These are phyloP conservation scores for Morpho helenor DNA, from an alignment of 2,888 invertebrate species.

Conservation along the genomic window DNA sequence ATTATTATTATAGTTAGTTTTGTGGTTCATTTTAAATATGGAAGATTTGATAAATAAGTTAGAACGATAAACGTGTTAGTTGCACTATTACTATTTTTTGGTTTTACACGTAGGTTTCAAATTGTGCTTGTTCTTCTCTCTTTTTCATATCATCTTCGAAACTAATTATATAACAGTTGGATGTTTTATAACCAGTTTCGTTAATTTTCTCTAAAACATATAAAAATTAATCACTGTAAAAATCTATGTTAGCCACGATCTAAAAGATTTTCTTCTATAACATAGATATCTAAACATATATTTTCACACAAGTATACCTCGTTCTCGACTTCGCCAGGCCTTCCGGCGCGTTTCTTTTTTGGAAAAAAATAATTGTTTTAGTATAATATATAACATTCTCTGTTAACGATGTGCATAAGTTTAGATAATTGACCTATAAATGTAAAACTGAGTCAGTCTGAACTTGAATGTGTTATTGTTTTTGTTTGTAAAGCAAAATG, in stretches of 20 bases:
- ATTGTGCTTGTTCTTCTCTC: conserved; percentile 6
- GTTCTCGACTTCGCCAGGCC: conserved; percentile 90
- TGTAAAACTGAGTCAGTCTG: conserved; percentile 18
- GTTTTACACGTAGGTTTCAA: conserved; percentile 10
- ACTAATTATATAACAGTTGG: conserved; percentile 29
- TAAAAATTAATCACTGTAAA: conserved; percentile 60
- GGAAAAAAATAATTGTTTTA: conserved; percentile 75
- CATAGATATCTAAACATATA: conserved; percentile 72
- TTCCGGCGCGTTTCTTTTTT: conserved; percentile 82
- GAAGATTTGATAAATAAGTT: conserved; percentile 38
- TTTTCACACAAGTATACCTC: conserved; percentile 80
- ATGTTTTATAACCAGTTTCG: conserved; percentile 29
- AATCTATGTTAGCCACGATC: conserved; percentile 76
- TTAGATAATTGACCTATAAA: conserved; percentile 33
- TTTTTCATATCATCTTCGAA: conserved; percentile 11
- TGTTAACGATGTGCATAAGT: conserved; percentile 61
- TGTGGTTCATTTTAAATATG: conserved; percentile 24
- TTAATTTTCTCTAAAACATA: conserved; percentile 22
- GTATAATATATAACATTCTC: conserved; percentile 59
- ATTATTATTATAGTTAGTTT: conserved; percentile 12
- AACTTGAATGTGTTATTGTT: conserved; percentile 8
- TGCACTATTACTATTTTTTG: conserved; percentile 31
- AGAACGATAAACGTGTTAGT: conserved; percentile 58
- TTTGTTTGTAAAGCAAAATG: conserved; percentile 3
- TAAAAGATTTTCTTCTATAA: conserved; percentile 55